A percentile compares a stretch with the other conserved stretches of the same genome.
These are phyloP conservation scores for Corvus moneduloides DNA, from an alignment of 2,113 vertebrate genomes.

Conservation along the genomic window DNA sequence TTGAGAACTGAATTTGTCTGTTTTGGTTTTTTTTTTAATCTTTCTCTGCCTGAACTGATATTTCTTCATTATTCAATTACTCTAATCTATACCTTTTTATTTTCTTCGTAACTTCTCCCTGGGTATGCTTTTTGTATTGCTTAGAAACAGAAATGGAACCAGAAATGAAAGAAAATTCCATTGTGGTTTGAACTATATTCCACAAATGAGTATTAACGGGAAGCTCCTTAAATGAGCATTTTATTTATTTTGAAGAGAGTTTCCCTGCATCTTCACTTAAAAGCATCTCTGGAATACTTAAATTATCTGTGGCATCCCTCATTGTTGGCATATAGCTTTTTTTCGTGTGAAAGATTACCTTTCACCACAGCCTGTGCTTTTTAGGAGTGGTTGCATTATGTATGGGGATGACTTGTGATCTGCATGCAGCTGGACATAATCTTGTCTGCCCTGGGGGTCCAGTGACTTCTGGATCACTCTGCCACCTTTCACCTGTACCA, in stretches of 20 bases:
- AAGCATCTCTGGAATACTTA: neutral
- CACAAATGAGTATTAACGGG: neutral
- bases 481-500: neutral
- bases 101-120: neutral
- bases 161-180: neutral
- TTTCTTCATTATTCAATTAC: neutral
- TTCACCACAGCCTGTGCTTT: neutral
- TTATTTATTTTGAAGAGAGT: neutral
- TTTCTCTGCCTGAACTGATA: neutral
- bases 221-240: neutral
- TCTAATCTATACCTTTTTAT: neutral
- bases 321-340: rapidly evolving
- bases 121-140: neutral
- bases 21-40: neutral
- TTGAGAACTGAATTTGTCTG: neutral
- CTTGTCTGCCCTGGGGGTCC: neutral
- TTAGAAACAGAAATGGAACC: neutral
- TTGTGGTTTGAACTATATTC: neutral
- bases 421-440: neutral
- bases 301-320: neutral
- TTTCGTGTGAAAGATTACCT: neutral
- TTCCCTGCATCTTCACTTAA: neutral
- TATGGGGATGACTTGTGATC: neutral
- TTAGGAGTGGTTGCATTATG: neutral
- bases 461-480: neutral